Evolutionary conservation across 2,113 vertebrate genomes (phyloP).

Genomic region (pig (Sus scrofa)): T2T-Sscrofa CM000830.6:98684001-98684500

Average conservation of each 20-base stretch:
- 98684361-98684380: background rate
- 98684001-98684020: too few species aligned
- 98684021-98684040: too few species aligned
- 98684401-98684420: background rate
- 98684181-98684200: background rate
- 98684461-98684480: background rate
- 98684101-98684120: too few species aligned
- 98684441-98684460: background rate
- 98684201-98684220: constrained; percentile 10
- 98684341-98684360: background rate
- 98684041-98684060: too few species aligned
- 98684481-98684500: too few species aligned
- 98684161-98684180: background rate
- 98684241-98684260: background rate
- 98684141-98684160: too few species aligned
- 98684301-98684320: background rate
- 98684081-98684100: too few species aligned
- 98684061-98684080: too few species aligned
- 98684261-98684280: constrained; percentile 30
- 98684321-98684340: background rate
- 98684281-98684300: background rate
- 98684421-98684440: background rate
- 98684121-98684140: too few species aligned
- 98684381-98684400: constrained; percentile 12
- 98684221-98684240: background rate